A percentile compares a stretch with the other conserved stretches of the same genome.
These are phyloP conservation scores for Dorcus parallelipipedus DNA, from an alignment of 2,888 invertebrate genomes.

Conservation along the genomic window DNA sequence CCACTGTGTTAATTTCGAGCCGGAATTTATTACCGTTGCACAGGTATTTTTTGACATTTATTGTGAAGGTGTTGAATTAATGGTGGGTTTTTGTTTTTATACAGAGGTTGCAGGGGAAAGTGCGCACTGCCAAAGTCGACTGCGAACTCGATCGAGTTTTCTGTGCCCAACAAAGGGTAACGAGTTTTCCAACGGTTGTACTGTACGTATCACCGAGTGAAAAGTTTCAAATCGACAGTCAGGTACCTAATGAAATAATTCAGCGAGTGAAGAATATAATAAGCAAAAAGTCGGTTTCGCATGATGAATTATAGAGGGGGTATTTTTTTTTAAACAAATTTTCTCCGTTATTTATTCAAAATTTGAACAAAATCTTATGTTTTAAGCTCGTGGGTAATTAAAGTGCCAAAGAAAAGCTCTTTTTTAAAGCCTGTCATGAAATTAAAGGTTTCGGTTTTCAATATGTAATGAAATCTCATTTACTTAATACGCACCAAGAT, in stretches of 20 bases:
- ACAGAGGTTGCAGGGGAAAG: conserved; percentile 53
- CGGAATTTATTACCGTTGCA: conserved; percentile 64
- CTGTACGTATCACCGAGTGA: conserved; percentile 47
- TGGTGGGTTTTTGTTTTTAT: conserved; percentile 3
- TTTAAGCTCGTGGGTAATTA: too few species aligned
- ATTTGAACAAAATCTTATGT: too few species aligned
- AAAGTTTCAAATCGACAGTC: conserved; percentile 15
- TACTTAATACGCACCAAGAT: too few species aligned
- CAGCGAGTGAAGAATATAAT: conserved; percentile 11
- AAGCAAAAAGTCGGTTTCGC: conserved; percentile 1
- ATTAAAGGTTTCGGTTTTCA: too few species aligned
- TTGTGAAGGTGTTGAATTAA: not conserved
- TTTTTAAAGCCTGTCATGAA: too few species aligned
- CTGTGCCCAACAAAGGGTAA: conserved; percentile 54
- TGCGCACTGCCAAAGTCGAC: conserved; percentile 62
- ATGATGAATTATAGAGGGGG: conserved; percentile 11
- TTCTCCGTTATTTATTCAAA: too few species aligned
- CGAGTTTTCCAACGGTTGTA: conserved; percentile 59
- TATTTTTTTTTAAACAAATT: too few species aligned
- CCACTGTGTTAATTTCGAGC: conserved; percentile 63
- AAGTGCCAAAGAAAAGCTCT: too few species aligned
- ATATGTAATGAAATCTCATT: too few species aligned
- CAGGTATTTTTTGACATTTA: conserved; percentile 47
- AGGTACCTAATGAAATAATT: conserved; percentile 16
- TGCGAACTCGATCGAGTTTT: conserved; percentile 57